phyloP scores from a whole-genome alignment of 2,113 vertebrate genomes.

The Tringa solitaria region DNA sequence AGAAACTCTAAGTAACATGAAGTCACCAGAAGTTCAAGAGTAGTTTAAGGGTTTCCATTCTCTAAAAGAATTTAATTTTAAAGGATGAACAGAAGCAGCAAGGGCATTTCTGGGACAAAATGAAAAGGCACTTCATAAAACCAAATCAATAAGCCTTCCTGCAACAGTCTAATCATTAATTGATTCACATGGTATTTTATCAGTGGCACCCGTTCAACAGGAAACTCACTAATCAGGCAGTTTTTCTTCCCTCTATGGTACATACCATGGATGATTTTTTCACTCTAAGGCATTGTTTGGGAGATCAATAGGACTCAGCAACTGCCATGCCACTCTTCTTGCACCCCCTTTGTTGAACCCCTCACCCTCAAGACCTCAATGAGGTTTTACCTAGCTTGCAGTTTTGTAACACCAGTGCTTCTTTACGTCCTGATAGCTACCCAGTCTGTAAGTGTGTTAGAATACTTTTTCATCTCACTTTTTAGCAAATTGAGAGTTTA shows the following conservation, averaged over 20 bases:
- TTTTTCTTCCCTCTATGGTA: not conserved
- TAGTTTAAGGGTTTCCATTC: not conserved
- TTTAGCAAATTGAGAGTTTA: not conserved
- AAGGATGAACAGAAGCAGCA: not conserved
- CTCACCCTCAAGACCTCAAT: not conserved
- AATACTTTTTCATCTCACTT: not conserved
- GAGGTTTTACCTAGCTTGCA: not conserved
- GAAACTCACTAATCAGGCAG: not conserved
- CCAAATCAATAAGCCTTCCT: not conserved
- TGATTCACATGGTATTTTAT: not conserved
- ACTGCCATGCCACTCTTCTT: not conserved
- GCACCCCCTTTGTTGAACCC: not conserved
- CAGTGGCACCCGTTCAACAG: not conserved
- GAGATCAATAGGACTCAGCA: not conserved
- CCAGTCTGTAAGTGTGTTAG: not conserved
- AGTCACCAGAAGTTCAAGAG: not conserved
- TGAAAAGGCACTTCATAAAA: not conserved
- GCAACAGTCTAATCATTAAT: conserved; percentile 7
- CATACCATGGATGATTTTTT: not conserved
- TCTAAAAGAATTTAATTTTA: not conserved
- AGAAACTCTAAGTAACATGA: not conserved
- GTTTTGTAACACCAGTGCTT: not conserved
- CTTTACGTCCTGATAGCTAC: not conserved
- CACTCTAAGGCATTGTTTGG: not conserved
- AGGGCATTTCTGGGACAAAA: not conserved